These are phyloP conservation scores for Otolemur crassicaudatus DNA, from an alignment of 2,797 vertebrate genomes.

Conservation along the genomic window DNA sequence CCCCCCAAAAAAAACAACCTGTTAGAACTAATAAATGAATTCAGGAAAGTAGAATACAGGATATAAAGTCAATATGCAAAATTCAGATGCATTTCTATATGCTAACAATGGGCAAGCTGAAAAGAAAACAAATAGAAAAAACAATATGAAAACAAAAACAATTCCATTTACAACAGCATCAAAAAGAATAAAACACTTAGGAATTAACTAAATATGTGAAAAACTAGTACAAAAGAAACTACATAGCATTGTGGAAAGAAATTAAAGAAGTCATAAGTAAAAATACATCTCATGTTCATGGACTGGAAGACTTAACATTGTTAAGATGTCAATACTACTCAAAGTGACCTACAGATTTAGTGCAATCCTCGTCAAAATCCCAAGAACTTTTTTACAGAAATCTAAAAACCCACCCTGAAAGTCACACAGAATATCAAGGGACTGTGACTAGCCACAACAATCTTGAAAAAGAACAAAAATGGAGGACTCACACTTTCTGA, in stretches of 20 bases:
- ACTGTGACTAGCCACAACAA: neutral
- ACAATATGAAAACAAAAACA: no score
- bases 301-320: neutral
- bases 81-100: no score
- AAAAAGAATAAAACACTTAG: neutral
- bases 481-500: no score
- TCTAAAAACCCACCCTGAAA: neutral
- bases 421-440: neutral
- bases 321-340: neutral
- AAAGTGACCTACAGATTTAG: neutral
- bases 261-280: neutral
- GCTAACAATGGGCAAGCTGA: no score
- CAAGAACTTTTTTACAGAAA: neutral
- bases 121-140: no score
- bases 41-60: no score
- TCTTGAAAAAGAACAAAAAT: no score
- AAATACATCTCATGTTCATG: neutral
- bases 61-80: no score
- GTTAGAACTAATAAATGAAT: no score
- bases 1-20: no score
- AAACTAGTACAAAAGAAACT: neutral
- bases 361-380: neutral
- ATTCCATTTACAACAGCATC: neutral
- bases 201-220: neutral
- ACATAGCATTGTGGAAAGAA: neutral